phyloP scores from a whole-genome alignment of 2,113 vertebrate genomes.

The Lucifuga dentata region DNA sequence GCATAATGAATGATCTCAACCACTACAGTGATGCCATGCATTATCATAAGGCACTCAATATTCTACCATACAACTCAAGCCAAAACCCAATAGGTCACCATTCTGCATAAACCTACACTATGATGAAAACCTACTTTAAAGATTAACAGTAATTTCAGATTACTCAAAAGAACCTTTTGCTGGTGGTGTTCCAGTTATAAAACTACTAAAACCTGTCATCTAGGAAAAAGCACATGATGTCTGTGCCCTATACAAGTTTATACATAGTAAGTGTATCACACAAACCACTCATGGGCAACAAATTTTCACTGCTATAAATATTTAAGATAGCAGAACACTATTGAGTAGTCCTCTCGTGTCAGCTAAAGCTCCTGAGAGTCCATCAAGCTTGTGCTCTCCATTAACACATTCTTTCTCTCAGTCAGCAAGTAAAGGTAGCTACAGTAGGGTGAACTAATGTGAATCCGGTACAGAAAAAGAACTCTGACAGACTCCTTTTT shows the following conservation, averaged over 20 bases:
- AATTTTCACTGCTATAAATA: constrained; percentile 67
- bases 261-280: constrained; percentile 59
- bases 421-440: constrained; percentile 55
- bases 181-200: constrained; percentile 14
- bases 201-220: constrained; percentile 32
- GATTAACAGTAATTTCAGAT: constrained; percentile 33
- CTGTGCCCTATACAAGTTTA: constrained; percentile 44
- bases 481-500: constrained; percentile 66
- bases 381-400: constrained; percentile 65
- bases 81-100: constrained; percentile 50
- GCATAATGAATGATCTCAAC: constrained; percentile 75
- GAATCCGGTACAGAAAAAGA: constrained; percentile 46
- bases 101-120: constrained; percentile 36
- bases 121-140: constrained; percentile 18
- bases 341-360: constrained; percentile 66
- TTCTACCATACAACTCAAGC: constrained; percentile 42
- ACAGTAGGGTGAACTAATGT: constrained; percentile 58
- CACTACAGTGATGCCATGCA: constrained; percentile 50
- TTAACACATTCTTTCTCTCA: constrained; percentile 61
- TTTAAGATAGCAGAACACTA: constrained; percentile 70
- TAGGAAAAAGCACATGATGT: constrained; percentile 13
- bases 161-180: constrained; percentile 18
- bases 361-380: constrained; percentile 66
- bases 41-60: constrained; percentile 65
- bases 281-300: constrained; percentile 56